These are phyloP conservation scores for Aphodius granarius DNA, from an alignment of 2,888 invertebrate species.

Conservation along the genomic window DNA sequence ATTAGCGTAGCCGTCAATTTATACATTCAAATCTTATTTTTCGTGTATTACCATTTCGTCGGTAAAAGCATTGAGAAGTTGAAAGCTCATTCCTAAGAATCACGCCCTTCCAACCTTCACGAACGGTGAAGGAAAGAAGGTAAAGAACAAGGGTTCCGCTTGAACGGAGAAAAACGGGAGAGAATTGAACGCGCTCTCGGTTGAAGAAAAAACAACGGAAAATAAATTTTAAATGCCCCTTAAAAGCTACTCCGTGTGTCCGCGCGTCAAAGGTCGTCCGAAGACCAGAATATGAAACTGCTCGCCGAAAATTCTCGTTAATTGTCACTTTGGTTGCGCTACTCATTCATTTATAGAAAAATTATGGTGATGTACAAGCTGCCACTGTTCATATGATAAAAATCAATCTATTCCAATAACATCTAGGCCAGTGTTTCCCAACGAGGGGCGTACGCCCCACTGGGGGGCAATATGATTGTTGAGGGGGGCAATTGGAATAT, in stretches of 20 bases:
- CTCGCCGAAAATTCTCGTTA: neutral
- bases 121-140: neutral
- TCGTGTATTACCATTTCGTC: neutral
- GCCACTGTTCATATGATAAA: too few relatives aligned
- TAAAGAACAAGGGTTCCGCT: neutral
- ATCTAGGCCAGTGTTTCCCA: too few relatives aligned
- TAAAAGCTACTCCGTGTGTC: neutral
- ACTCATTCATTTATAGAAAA: neutral
- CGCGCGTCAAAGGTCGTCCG: neutral
- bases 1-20: neutral
- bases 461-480: too few relatives aligned
- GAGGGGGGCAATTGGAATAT: too few relatives aligned
- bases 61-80: neutral
- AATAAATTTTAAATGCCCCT: neutral
- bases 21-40: neutral
- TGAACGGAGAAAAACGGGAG: neutral
- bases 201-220: neutral
- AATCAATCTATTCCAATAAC: too few relatives aligned
- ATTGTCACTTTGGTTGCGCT: neutral
- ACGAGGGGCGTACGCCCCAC: too few relatives aligned
- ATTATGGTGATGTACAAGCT: too few relatives aligned
- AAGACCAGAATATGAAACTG: neutral
- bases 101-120: neutral
- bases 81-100: neutral
- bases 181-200: neutral